These are phyloP conservation scores for Drosophila auraria DNA, from an alignment of 1,140 invertebrate species.

Conservation along the genomic window DNA sequence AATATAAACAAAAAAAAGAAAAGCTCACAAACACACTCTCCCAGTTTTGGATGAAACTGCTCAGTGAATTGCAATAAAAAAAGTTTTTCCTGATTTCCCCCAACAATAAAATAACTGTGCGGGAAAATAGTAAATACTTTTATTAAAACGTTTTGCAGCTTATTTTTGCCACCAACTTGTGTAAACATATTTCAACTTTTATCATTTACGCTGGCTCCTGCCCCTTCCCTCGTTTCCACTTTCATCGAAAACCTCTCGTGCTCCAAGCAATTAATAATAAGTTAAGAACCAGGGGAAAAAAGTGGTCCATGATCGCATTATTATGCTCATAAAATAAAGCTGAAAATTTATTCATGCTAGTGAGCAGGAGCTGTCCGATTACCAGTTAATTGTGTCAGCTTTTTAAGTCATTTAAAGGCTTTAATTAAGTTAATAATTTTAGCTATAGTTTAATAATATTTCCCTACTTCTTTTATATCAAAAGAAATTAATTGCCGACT, in stretches of 20 bases:
- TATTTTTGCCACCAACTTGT: constrained; percentile 61
- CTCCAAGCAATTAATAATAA: constrained; percentile 53
- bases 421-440: neutral
- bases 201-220: constrained; percentile 43
- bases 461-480: neutral
- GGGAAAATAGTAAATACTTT: constrained; percentile 77
- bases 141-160: constrained; percentile 78
- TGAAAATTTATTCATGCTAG: constrained; percentile 7
- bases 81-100: constrained; percentile 67
- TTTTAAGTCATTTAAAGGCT: neutral
- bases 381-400: neutral
- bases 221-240: neutral
- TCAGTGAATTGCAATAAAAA: constrained; percentile 66
- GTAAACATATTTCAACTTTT: constrained; percentile 70
- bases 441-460: no score
- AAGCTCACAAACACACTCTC: neutral
- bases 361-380: neutral
- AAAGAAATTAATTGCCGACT: neutral
- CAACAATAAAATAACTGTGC: constrained; percentile 80
- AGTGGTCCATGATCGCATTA: constrained; percentile 6
- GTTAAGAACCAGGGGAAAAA: constrained; percentile 30
- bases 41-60: neutral
- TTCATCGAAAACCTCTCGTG: constrained; percentile 18
- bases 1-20: constrained; percentile 25
- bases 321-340: constrained; percentile 5